Conservation (phyloP, 2,888 invertebrate species). For the Drosophila mayaguana region DNA sequence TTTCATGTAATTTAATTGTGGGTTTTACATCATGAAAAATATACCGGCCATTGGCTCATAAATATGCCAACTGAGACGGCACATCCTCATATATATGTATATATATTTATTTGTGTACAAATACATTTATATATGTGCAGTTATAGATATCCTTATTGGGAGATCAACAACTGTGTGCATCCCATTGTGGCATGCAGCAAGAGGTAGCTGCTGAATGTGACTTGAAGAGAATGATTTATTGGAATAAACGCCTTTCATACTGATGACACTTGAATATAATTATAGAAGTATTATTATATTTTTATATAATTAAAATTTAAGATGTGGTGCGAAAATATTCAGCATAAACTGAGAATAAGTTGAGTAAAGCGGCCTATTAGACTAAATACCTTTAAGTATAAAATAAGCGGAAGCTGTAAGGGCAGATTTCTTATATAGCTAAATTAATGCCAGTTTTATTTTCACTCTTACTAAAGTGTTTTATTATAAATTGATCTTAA, state of each 20-base stretch:
- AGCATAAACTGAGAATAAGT: not conserved
- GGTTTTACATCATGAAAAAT: conserved; percentile 80
- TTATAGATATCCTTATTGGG: conserved; percentile 38
- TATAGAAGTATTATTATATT: not conserved
- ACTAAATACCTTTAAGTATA: too few species aligned
- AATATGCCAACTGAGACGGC: conserved; percentile 42
- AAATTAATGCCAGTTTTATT: too few species aligned
- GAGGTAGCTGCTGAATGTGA: conserved; percentile 4
- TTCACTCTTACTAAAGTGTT: not conserved
- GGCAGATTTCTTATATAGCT: too few species aligned
- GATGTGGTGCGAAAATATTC: not conserved
- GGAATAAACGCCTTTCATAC: conserved; percentile 6
- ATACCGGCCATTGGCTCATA: conserved; percentile 66
- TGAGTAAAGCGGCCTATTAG: too few species aligned
- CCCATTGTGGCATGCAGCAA: conserved; percentile 13
- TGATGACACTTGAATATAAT: not conserved
- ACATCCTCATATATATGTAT: not conserved
- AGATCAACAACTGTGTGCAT: conserved; percentile 14
- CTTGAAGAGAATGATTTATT: conserved; percentile 14
- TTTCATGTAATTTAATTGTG: conserved; percentile 82
- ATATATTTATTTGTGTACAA: not conserved
- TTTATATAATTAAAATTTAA: not conserved
- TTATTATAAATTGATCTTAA: too few species aligned
- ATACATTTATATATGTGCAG: too few species aligned
- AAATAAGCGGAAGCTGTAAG: too few species aligned